Conservation (phyloP, 2,797 vertebrate genomes). For the Periophthalmus magnuspinnatus region DNA sequence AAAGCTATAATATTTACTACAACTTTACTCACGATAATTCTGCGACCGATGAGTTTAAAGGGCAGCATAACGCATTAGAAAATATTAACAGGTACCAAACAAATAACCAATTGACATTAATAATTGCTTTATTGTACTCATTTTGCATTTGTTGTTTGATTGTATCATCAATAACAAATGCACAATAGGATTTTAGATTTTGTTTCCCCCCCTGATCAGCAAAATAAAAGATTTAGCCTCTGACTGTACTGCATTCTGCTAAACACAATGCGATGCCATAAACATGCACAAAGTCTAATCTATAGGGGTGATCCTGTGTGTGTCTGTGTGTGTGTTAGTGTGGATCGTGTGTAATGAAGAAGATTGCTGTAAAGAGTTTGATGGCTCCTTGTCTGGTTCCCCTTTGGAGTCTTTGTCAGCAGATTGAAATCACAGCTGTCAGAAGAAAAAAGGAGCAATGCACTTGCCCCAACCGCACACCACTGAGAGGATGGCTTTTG, state of each 20-base stretch:
- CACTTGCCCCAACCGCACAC: constrained; percentile 69
- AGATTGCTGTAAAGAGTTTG: constrained; percentile 50
- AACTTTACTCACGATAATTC: neutral
- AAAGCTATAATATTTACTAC: neutral
- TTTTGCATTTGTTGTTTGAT: neutral
- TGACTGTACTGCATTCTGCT: constrained; percentile 1
- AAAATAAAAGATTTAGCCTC: neutral
- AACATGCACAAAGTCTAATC: neutral
- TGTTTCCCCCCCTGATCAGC: neutral
- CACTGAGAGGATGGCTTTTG: constrained; percentile 46
- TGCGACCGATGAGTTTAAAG: too few species aligned
- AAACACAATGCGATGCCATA: neutral
- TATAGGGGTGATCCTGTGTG: constrained; percentile 11
- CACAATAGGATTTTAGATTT: neutral
- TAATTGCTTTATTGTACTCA: neutral
- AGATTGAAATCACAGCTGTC: constrained; percentile 74
- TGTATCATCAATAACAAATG: neutral
- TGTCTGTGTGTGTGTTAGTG: constrained; percentile 11
- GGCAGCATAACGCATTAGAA: neutral
- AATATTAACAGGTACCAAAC: neutral
- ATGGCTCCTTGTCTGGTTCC: constrained; percentile 55
- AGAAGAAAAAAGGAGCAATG: constrained; percentile 68
- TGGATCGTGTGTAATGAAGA: constrained; percentile 34
- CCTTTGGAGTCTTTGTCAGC: constrained; percentile 70
- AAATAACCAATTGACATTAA: neutral